Evolutionary conservation across 92 coral and sea anemone species (phyloP).

Genomic region (Desmophyllum pertusum): DNA sequence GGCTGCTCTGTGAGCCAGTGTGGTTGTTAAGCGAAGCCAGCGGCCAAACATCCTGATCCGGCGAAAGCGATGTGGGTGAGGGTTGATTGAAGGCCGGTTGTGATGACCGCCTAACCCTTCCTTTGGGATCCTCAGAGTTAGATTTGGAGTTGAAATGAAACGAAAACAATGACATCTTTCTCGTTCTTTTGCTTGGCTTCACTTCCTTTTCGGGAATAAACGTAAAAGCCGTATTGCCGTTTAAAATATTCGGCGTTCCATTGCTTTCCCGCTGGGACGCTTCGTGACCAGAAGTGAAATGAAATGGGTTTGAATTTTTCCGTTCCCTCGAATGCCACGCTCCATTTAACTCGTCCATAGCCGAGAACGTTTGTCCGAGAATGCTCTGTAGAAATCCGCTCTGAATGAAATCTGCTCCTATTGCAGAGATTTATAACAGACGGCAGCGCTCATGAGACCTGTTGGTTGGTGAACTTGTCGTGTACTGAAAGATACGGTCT

Average conservation of each 20-base stretch:
- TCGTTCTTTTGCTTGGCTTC: slow-evolving; percentile 63
- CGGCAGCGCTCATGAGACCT: not conserved
- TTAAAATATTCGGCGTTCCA: slow-evolving; percentile 39
- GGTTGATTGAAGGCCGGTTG: slow-evolving; percentile 41
- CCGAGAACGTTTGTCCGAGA: not conserved
- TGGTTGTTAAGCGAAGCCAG: slow-evolving; percentile 42
- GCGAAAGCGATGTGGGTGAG: slow-evolving; percentile 61
- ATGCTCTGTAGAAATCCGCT: not conserved
- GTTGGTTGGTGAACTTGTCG: not conserved
- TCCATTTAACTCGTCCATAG: slow-evolving; percentile 33
- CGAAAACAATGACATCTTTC: slow-evolving; percentile 86
- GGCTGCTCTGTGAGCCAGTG: slow-evolving; percentile 48
- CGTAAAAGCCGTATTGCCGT: slow-evolving; percentile 8
- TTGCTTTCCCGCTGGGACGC: slow-evolving; percentile 16
- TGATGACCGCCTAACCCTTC: slow-evolving; percentile 51
- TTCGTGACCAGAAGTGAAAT: slow-evolving; percentile 83
- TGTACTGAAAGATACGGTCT: slow-evolving; percentile 15
- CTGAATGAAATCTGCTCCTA: not conserved
- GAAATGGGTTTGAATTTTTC: slow-evolving; percentile 63
- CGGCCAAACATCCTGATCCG: slow-evolving; percentile 27
- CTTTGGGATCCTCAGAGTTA: slow-evolving; percentile 68
- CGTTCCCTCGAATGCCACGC: slow-evolving; percentile 49
- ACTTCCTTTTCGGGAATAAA: slow-evolving; percentile 32
- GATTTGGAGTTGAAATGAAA: slow-evolving; percentile 80
- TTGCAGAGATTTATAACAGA: slow-evolving; percentile 11